phyloP scores from a whole-genome alignment of 2,113 vertebrate genomes.

The Xenopus borealis region DNA sequence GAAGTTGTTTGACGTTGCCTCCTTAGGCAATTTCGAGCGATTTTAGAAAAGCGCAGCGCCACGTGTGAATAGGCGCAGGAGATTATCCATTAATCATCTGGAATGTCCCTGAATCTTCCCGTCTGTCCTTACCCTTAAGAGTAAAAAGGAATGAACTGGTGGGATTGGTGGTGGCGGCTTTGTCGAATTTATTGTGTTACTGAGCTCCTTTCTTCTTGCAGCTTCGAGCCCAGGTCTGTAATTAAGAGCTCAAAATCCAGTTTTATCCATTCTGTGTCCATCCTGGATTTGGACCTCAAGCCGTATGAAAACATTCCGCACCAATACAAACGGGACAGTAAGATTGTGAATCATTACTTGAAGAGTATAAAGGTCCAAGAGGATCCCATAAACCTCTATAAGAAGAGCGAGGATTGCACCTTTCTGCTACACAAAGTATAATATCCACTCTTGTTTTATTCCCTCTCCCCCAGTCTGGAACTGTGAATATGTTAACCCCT shows the following conservation, averaged over 20 bases:
- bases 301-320: slow-evolving; percentile 87
- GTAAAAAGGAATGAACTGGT: too few relatives aligned
- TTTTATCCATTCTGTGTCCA: slow-evolving; percentile 83
- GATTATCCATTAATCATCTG: too few relatives aligned
- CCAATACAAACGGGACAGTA: slow-evolving; percentile 85
- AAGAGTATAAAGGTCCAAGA: slow-evolving; percentile 72
- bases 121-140: too few relatives aligned
- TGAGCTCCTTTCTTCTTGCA: slow-evolving; percentile 45
- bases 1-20: too few relatives aligned
- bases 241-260: slow-evolving; percentile 71
- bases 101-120: too few relatives aligned
- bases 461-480: too few relatives aligned
- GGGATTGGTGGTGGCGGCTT: too few relatives aligned
- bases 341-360: slow-evolving; percentile 87
- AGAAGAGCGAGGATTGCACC: slow-evolving; percentile 85
- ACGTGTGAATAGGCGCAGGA: too few relatives aligned
- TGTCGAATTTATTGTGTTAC: too few relatives aligned
- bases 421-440: slow-evolving; percentile 88
- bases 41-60: too few relatives aligned
- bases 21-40: too few relatives aligned
- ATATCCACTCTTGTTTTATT: slow-evolving; percentile 53
- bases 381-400: slow-evolving; percentile 63
- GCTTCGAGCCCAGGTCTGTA: slow-evolving; percentile 68
- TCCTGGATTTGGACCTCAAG: slow-evolving; percentile 93
- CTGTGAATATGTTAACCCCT: too few relatives aligned